Conservation (phyloP, 2,113 vertebrate species). For the Pangasianodon gigas region DNA sequence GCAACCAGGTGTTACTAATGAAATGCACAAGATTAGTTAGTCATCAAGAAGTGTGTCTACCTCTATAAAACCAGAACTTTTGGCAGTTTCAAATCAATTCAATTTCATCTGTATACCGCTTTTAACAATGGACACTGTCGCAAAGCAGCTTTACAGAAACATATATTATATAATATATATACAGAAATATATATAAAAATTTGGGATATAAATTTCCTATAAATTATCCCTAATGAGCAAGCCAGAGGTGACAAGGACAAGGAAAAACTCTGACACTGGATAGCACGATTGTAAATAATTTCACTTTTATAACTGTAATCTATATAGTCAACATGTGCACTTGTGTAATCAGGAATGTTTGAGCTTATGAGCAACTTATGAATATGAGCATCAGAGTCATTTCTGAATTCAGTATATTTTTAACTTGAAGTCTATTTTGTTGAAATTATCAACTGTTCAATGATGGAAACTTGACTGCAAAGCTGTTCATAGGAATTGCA, state of each 20-base stretch:
- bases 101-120: too few species aligned
- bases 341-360: neutral
- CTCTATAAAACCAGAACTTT: neutral
- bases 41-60: neutral
- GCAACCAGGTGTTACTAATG: neutral
- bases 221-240: neutral
- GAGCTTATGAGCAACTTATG: neutral
- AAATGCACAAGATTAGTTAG: neutral
- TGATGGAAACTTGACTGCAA: neutral
- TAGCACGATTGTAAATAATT: neutral
- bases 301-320: neutral
- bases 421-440: neutral
- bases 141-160: neutral
- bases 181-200: neutral
- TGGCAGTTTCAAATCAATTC: neutral
- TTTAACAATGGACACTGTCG: neutral
- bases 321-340: neutral
- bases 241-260: neutral
- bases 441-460: neutral
- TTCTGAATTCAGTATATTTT: neutral
- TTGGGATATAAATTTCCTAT: neutral
- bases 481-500: neutral
- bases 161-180: neutral
- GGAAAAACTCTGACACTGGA: neutral
- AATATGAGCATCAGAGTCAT: neutral